Conservation (phyloP, 2,888 invertebrate genomes). For the Oegoconia quadripuncta region DNA sequence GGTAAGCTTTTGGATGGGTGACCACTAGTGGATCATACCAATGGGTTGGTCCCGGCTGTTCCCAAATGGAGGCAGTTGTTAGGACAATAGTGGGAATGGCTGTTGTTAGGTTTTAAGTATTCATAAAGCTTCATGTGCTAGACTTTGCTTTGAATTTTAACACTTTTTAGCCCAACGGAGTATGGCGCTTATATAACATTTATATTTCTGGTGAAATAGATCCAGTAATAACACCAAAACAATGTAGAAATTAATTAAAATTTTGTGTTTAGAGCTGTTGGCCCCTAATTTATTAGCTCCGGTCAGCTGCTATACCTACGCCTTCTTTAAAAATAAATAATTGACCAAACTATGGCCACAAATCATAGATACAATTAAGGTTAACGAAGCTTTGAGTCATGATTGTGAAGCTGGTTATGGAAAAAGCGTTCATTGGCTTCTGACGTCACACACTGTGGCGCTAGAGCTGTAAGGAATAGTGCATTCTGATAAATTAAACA, state of each 20-base stretch:
- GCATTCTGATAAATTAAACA: slow-evolving; percentile 45
- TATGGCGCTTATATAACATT: too few relatives aligned
- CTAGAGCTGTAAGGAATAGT: slow-evolving; percentile 40
- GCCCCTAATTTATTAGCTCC: slow-evolving; percentile 2
- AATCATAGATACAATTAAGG: slow-evolving; percentile 42
- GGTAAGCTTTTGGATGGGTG: too few relatives aligned
- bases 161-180: too few relatives aligned
- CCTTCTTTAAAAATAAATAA: slow-evolving; percentile 7
- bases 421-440: slow-evolving; percentile 35
- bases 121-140: too few relatives aligned
- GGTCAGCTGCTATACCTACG: neutral
- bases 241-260: neutral
- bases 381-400: slow-evolving; percentile 40
- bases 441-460: slow-evolving; percentile 35
- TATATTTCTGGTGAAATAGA: too few relatives aligned
- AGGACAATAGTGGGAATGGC: too few relatives aligned
- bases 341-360: slow-evolving; percentile 25
- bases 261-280: neutral
- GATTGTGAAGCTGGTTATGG: slow-evolving; percentile 28
- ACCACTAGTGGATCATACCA: too few relatives aligned
- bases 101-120: too few relatives aligned
- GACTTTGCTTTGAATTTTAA: too few relatives aligned
- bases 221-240: too few relatives aligned
- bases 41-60: too few relatives aligned
- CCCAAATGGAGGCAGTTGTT: too few relatives aligned